A percentile compares a stretch with the other conserved stretches of the same genome.
Evolutionary conservation across 2,888 invertebrate species (phyloP).

Genomic region (Leucozona laternaria): DNA sequence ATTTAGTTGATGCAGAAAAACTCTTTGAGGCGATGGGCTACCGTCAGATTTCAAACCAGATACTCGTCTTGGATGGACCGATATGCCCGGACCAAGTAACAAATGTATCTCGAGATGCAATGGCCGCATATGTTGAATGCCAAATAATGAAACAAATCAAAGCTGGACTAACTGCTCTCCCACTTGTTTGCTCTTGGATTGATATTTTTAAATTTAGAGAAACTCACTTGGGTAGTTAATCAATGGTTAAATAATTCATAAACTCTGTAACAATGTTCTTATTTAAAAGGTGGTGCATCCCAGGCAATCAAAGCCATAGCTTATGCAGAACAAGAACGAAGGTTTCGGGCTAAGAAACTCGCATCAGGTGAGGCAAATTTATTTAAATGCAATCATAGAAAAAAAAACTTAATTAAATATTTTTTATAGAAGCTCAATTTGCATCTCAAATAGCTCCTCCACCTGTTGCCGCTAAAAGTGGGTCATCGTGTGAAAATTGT

Average conservation of each 20-base stretch:
- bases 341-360: constrained; percentile 79
- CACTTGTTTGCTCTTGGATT: constrained; percentile 86
- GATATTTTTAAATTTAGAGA: constrained; percentile 85
- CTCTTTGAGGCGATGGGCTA: constrained; percentile 94
- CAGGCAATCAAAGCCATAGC: constrained; percentile 81
- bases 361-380: constrained; percentile 66
- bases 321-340: constrained; percentile 80
- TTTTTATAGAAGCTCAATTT: constrained; percentile 69
- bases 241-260: not conserved
- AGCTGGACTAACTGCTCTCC: constrained; percentile 88
- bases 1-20: constrained; percentile 90
- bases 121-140: constrained; percentile 94
- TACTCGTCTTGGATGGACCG: constrained; percentile 88
- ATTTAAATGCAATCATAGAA: not conserved
- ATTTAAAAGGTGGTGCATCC: constrained; percentile 78
- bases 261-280: constrained; percentile 15
- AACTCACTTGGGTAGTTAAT: constrained; percentile 79
- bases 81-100: constrained; percentile 92
- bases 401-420: not conserved
- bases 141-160: constrained; percentile 90
- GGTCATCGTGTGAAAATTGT: constrained; percentile 76
- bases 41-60: constrained; percentile 85
- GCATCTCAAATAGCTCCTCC: constrained; percentile 68
- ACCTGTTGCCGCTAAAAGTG: constrained; percentile 37
- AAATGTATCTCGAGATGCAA: constrained; percentile 91